phyloP scores from a whole-genome alignment of 2,888 invertebrate genomes.

The Sesia bembeciformis region DNA sequence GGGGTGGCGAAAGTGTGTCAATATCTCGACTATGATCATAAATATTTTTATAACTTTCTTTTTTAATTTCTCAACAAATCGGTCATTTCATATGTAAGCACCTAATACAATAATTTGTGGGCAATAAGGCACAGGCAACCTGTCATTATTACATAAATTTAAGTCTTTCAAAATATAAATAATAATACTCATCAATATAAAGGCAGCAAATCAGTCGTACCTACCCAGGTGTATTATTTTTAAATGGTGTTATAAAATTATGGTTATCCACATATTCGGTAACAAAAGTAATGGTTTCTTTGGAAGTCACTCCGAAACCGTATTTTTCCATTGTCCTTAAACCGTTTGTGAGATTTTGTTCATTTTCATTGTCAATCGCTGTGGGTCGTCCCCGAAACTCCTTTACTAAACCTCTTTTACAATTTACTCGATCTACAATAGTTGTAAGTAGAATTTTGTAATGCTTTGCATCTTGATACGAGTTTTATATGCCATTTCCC shows the following conservation, averaged over 20 bases:
- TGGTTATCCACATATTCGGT: slow-evolving; percentile 15
- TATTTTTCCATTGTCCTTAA: slow-evolving; percentile 9
- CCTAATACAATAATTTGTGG: no score
- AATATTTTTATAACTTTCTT: no score
- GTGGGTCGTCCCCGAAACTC: slow-evolving; percentile 5
- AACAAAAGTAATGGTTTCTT: slow-evolving; percentile 3
- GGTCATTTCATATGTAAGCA: no score
- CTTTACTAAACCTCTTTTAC: slow-evolving; percentile 9
- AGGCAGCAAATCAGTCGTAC: slow-evolving; percentile 18
- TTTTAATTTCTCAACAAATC: no score
- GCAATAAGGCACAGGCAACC: no score
- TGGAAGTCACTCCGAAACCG: slow-evolving; percentile 8
- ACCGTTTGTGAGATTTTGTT: slow-evolving; percentile 6
- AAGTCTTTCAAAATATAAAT: no score
- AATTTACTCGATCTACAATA: slow-evolving; percentile 9
- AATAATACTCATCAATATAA: slow-evolving; percentile 6
- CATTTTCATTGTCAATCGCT: slow-evolving; percentile 5
- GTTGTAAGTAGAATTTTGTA: slow-evolving; percentile 10
- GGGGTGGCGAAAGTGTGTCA: no score
- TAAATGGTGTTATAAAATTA: slow-evolving; percentile 20
- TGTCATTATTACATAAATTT: no score
- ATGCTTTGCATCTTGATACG: slow-evolving; percentile 11
- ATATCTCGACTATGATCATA: no score
- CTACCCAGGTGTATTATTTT: slow-evolving; percentile 20
- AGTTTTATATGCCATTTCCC: slow-evolving; percentile 5